phyloP scores from a whole-genome alignment of 2,797 vertebrate genomes.

The Hyperoplus immaculatus region DNA sequence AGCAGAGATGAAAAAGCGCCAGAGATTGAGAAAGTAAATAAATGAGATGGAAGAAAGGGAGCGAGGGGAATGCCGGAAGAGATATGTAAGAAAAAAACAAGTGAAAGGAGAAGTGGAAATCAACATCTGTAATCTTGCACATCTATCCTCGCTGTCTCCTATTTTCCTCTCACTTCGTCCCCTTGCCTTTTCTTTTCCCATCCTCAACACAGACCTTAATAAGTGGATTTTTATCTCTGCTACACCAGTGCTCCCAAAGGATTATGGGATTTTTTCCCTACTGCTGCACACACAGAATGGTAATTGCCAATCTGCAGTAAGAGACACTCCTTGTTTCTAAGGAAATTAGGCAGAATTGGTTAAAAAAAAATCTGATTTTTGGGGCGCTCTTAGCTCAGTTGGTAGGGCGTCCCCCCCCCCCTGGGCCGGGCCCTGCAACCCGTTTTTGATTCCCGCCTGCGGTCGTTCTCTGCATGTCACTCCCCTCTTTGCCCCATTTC shows the following conservation, averaged over 20 bases:
- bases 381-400: no score
- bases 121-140: slow-evolving; percentile 58
- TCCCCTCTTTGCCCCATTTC: no score
- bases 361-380: background rate
- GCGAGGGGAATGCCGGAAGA: slow-evolving; percentile 21
- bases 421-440: no score
- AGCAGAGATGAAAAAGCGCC: slow-evolving; percentile 31
- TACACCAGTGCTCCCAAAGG: slow-evolving; percentile 73
- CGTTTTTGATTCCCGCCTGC: no score
- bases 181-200: slow-evolving; percentile 53
- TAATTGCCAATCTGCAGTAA: slow-evolving; percentile 73
- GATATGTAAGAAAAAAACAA: slow-evolving; percentile 28
- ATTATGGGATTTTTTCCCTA: slow-evolving; percentile 66
- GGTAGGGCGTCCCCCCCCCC: no score
- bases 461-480: no score
- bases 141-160: slow-evolving; percentile 45
- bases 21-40: slow-evolving; percentile 47
- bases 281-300: slow-evolving; percentile 60
- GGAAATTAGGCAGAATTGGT: slow-evolving; percentile 42
- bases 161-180: slow-evolving; percentile 50
- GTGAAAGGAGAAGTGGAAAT: slow-evolving; percentile 48
- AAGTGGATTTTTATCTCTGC: slow-evolving; percentile 82
- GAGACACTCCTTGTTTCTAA: slow-evolving; percentile 58
- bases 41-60: slow-evolving; percentile 40
- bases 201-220: slow-evolving; percentile 72